A percentile compares a stretch with the other conserved stretches of the same genome.
Evolutionary conservation across 2,888 invertebrate species (phyloP).

Genomic region (Carabus problematicus): DNA sequence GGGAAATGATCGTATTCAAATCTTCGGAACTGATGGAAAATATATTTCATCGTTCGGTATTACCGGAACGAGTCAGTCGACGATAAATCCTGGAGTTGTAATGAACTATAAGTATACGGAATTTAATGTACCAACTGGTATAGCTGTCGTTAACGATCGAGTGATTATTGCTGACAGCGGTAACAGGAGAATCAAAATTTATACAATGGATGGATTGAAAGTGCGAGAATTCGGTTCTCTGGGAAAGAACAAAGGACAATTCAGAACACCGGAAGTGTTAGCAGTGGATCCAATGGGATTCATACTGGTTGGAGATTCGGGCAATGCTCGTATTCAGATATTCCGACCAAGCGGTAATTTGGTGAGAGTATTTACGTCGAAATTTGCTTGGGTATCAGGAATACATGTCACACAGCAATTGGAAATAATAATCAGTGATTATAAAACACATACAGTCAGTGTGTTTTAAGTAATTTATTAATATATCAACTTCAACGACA

Average conservation of each 20-base stretch:
- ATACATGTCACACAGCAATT: conserved; percentile 66
- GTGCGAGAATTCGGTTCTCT: conserved; percentile 70
- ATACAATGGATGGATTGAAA: conserved; percentile 64
- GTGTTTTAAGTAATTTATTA: conserved; percentile 54
- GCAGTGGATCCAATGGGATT: conserved; percentile 76
- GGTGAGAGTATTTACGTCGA: conserved; percentile 70
- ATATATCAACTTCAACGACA: conserved; percentile 19
- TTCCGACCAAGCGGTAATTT: conserved; percentile 75
- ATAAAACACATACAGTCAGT: conserved; percentile 63
- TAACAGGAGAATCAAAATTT: conserved; percentile 72
- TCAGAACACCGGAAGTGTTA: conserved; percentile 76
- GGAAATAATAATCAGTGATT: conserved; percentile 70
- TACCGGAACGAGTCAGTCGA: conserved; percentile 55
- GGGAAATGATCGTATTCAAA: conserved; percentile 75
- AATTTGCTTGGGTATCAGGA: conserved; percentile 75
- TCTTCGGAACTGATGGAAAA: conserved; percentile 66
- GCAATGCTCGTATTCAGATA: conserved; percentile 78
- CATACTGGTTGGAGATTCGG: conserved; percentile 80
- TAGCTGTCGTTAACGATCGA: conserved; percentile 66
- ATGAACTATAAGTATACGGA: conserved; percentile 59
- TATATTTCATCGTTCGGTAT: conserved; percentile 69
- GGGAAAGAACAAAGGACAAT: conserved; percentile 72
- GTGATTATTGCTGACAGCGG: conserved; percentile 73
- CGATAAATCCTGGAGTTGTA: conserved; percentile 49
- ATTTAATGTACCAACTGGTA: conserved; percentile 75